Conservation (phyloP, 2,888 invertebrate species). For the Euspilapteryx auroguttella region DNA sequence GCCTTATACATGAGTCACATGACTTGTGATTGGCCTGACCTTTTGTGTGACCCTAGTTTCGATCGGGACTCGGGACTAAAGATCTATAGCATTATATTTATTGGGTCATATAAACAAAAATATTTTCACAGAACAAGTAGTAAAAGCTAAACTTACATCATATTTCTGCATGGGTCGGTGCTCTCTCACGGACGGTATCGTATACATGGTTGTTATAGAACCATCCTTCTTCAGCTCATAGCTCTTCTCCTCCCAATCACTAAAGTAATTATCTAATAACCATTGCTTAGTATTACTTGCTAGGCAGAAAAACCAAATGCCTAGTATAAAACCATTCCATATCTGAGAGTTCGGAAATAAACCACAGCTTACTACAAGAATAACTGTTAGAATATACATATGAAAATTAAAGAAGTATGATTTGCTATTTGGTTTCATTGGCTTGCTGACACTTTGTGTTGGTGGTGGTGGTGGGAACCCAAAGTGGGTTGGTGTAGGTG, state of each 20-base stretch:
- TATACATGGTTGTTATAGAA: constrained; percentile 28
- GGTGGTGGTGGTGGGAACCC: constrained; percentile 23
- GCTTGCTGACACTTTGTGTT: constrained; percentile 18
- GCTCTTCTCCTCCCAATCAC: constrained; percentile 19
- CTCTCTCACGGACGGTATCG: constrained; percentile 66
- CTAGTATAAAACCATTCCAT: constrained; percentile 48
- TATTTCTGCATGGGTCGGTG: constrained; percentile 61
- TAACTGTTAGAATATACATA: constrained; percentile 37
- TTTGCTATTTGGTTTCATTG: background rate
- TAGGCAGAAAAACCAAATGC: constrained; percentile 39
- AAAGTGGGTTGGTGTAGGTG: constrained; percentile 17
- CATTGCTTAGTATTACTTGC: constrained; percentile 28
- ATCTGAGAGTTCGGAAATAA: constrained; percentile 35
- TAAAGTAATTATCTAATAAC: constrained; percentile 39
- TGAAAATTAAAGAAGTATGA: constrained; percentile 28
- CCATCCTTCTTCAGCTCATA: constrained; percentile 23
- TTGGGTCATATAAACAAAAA: too few relatives aligned
- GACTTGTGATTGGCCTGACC: too few relatives aligned
- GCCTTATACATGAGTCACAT: too few relatives aligned
- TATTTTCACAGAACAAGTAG: too few relatives aligned
- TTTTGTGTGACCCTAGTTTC: too few relatives aligned
- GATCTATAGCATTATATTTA: too few relatives aligned
- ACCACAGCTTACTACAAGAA: constrained; percentile 27
- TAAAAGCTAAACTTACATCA: too few relatives aligned
- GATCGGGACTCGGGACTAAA: too few relatives aligned